Percentiles rank a stretch among this genome's conserved stretches.
Conservation (phyloP, 2,113 vertebrate species). For the Tupaia chinensis region DNA sequence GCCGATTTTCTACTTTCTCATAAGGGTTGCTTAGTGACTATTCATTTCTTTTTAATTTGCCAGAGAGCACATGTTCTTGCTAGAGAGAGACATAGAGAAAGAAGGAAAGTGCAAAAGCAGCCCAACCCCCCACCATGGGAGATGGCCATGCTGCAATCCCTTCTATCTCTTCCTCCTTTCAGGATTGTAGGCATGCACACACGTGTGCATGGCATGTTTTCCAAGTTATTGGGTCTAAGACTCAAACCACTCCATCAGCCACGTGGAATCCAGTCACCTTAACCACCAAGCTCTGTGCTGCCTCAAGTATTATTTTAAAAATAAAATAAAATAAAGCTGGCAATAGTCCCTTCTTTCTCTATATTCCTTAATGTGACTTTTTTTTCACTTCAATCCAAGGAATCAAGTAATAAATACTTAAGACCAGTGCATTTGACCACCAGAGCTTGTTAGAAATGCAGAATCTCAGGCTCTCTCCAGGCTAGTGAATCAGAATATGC, state of each 20-base stretch:
- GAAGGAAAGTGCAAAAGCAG: too few species aligned
- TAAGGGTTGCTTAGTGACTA: neutral
- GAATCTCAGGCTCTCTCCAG: neutral
- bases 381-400: neutral
- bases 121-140: too few species aligned
- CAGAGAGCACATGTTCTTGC: too few species aligned
- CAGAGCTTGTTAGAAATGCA: neutral
- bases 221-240: too few species aligned
- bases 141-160: too few species aligned
- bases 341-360: neutral
- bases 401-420: neutral
- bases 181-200: too few species aligned
- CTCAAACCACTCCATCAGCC: too few species aligned
- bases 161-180: too few species aligned
- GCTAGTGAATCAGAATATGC: neutral
- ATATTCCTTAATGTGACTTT: neutral
- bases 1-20: neutral
- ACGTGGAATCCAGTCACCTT: too few species aligned
- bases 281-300: too few species aligned
- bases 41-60: neutral
- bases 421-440: neutral
- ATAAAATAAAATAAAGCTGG: neutral
- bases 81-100: too few species aligned
- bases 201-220: too few species aligned
- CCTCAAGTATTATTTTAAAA: constrained; percentile 17